phyloP scores from a whole-genome alignment of 1,140 invertebrate genomes.

The Drosophila serrata region DNA sequence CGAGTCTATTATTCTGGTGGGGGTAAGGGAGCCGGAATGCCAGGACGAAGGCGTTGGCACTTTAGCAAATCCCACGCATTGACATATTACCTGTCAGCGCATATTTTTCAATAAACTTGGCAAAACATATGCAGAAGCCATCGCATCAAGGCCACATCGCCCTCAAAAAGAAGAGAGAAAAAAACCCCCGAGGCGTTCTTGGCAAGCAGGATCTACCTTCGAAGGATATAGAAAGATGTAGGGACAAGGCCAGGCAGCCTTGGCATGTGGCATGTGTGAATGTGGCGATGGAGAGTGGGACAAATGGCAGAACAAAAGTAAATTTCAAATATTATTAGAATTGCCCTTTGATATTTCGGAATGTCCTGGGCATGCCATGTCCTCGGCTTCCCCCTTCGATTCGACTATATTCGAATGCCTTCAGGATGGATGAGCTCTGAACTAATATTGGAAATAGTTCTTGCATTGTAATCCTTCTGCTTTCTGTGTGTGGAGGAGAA shows the following conservation, averaged over 20 bases:
- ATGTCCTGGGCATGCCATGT: constrained; percentile 40
- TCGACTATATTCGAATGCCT: constrained; percentile 47
- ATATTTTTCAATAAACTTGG: constrained; percentile 84
- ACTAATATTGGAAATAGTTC: constrained; percentile 57
- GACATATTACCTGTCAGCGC: constrained; percentile 84
- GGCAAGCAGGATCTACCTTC: constrained; percentile 35
- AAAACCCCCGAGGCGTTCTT: constrained; percentile 27
- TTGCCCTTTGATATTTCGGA: constrained; percentile 56
- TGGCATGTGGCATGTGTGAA: constrained; percentile 45
- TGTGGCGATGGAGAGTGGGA: constrained; percentile 15
- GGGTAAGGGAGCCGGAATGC: constrained; percentile 5
- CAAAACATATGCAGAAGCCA: constrained; percentile 72
- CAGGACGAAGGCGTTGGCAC: constrained; percentile 53
- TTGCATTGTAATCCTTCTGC: constrained; percentile 37
- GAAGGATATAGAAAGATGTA: constrained; percentile 4
- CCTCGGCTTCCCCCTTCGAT: constrained; percentile 26
- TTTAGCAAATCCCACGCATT: constrained; percentile 80
- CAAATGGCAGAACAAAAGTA: constrained; percentile 47
- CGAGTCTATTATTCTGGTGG: constrained; percentile 57
- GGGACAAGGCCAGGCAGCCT: neutral
- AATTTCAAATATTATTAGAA: constrained; percentile 64
- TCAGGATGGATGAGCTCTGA: constrained; percentile 35
- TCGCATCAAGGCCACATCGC: constrained; percentile 9
- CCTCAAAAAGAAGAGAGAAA: too few species aligned
- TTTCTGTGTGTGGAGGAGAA: neutral